Base-by-base conservation (phyloP, 35 echinoderm and acorn worm genomes). In the Heliocidaris tuberculata region DNA sequence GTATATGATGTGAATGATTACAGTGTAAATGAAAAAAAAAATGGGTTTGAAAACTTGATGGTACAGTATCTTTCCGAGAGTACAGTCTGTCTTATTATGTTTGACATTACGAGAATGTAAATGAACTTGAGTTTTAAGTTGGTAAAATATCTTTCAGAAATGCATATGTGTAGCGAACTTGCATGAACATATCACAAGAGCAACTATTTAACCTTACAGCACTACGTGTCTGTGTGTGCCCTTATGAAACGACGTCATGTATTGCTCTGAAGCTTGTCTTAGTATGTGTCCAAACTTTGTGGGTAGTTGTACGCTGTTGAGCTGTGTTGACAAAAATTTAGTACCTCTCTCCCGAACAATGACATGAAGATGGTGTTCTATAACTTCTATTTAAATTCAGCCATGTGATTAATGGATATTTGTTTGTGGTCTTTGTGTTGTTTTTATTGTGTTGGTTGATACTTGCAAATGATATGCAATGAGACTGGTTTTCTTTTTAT, bases 171-270 rank as follows among this genome's bases (percentile, higher is more conserved):
- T 27, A n/a, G 65, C 7, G 4, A 78, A 78, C 65, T 78, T 78
- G 65, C 65, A 78, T 78, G 65, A 24, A 7, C 65, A 24, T 42
- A 42, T 47, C 11, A n/a, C 31, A 19, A 89, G 87, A 89, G 87
- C 85, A 86, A 11, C 31, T 89, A 89, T 89, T 89, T 89, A 89
- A 89, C 24, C 87, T 89, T 89, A 48, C 15, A 89, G 87, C 31
- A 48, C 87, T 32, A 32, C 16, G 87, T 89, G 87, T 89, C 47
- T 89, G 31, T 42, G 3, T 89, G 87, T 89, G 87, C 65, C 65
- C 65, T 78, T n/a, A 78, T 6, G 65, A 78, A 78, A 78, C 24
- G 61, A 71, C 19, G 61, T 78, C 65, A 78, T n/a, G 21, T 78
- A n/a, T 78, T 19, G 65, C 65, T 78, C 52, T 56, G 2, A 56